Conservation (phyloP, 1,140 invertebrate species). For the Acromyrmex heyeri region DNA sequence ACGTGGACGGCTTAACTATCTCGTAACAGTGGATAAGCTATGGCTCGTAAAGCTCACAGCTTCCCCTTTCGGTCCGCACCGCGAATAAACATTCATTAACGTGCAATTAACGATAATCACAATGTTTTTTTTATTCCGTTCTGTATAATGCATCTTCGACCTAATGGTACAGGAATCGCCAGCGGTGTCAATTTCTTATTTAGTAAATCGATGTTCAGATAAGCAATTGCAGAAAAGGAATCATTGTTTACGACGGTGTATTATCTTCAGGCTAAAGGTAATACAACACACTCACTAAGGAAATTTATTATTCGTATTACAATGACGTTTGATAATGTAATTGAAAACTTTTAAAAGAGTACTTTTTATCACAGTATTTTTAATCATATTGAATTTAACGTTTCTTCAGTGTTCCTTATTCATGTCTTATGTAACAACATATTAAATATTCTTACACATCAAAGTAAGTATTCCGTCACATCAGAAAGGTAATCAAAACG, state of each 20-base stretch:
- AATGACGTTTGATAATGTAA: background rate
- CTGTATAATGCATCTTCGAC: background rate
- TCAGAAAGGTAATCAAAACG: background rate
- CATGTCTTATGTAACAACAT: background rate
- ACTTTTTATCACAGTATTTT: background rate
- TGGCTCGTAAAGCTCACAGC: slow-evolving; percentile 14
- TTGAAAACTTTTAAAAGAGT: background rate
- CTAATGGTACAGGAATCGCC: slow-evolving; percentile 3
- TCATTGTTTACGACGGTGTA: background rate
- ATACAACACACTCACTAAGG: too few species aligned
- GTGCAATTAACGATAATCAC: slow-evolving; percentile 32
- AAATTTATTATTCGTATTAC: background rate
- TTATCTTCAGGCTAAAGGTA: slow-evolving; percentile 1
- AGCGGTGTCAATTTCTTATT: slow-evolving; percentile 13
- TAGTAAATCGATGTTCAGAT: background rate
- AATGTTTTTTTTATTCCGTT: slow-evolving; percentile 27
- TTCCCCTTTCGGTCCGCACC: background rate
- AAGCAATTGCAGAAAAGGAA: background rate
- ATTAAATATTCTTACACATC: slow-evolving; percentile 1
- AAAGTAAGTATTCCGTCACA: background rate
- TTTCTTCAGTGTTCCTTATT: background rate
- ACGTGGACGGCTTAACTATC: slow-evolving; percentile 44
- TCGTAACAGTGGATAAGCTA: slow-evolving; percentile 49
- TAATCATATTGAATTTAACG: background rate
- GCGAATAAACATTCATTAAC: slow-evolving; percentile 54